Evolutionary conservation across 1,140 invertebrate genomes (phyloP).

Genomic region (Pseudomyrmex concolor): DNA sequence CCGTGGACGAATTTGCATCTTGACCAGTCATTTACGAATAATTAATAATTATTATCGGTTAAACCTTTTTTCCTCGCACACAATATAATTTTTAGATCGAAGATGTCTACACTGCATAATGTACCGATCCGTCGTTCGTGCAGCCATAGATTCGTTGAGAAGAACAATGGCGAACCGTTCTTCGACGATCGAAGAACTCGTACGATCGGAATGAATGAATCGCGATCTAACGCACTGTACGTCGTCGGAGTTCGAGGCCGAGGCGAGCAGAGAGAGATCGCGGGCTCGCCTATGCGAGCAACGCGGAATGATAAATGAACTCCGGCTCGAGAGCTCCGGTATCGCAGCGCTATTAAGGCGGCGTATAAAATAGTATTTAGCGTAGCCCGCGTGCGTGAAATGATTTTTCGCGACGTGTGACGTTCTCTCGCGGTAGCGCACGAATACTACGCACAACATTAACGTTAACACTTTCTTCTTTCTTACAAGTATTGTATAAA

Average conservation of each 20-base stretch:
- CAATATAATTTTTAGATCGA: neutral
- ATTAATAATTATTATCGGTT: constrained; percentile 19
- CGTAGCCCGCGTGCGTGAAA: constrained; percentile 36
- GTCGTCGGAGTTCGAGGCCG: constrained; percentile 66
- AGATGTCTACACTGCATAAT: neutral
- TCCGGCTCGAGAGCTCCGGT: constrained; percentile 76
- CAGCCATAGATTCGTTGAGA: neutral
- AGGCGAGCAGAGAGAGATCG: constrained; percentile 52
- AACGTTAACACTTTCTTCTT: constrained; percentile 23
- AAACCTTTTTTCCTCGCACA: neutral
- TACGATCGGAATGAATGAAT: constrained; percentile 70
- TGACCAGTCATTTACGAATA: neutral
- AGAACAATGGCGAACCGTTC: constrained; percentile 54
- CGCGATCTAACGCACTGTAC: constrained; percentile 73
- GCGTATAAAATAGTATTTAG: constrained; percentile 79
- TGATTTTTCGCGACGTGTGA: constrained; percentile 21
- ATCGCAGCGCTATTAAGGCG: constrained; percentile 82
- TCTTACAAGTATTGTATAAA: neutral
- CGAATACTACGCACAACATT: neutral
- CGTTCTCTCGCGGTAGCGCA: constrained; percentile 3
- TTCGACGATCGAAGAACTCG: constrained; percentile 51
- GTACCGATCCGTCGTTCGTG: neutral
- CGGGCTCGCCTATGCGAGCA: constrained; percentile 57
- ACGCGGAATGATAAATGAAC: constrained; percentile 82
- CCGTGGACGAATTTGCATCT: neutral